Percentiles rank a stretch among this genome's conserved stretches.
phyloP scores from a whole-genome alignment of 2,888 invertebrate species.

The Cerceris ruficornis region DNA sequence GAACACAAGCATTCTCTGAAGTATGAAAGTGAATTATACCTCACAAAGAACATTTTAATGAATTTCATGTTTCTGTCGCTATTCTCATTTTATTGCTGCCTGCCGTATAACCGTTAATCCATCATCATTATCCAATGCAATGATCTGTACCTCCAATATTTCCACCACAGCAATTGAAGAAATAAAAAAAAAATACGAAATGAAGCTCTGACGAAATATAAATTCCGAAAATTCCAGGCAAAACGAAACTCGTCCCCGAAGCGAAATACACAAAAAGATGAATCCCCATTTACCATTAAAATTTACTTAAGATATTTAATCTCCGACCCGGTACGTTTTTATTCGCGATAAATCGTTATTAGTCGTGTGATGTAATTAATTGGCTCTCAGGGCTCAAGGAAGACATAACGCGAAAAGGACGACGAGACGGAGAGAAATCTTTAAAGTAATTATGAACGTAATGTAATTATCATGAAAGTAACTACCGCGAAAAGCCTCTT shows the following conservation, averaged over 20 bases:
- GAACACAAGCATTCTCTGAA: too few species aligned
- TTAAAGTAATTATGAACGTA: conserved; percentile 48
- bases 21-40: too few species aligned
- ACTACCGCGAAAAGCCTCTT: conserved; percentile 11
- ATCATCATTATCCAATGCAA: too few species aligned
- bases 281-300: neutral
- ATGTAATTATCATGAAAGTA: conserved; percentile 51
- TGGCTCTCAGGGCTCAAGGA: conserved; percentile 22
- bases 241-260: neutral
- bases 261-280: neutral
- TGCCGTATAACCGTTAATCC: too few species aligned
- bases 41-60: too few species aligned
- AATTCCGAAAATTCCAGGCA: neutral
- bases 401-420: neutral
- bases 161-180: too few species aligned
- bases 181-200: too few species aligned
- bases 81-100: too few species aligned
- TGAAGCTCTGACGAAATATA: too few species aligned
- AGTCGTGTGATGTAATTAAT: conserved; percentile 26
- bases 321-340: neutral
- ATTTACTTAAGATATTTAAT: conserved; percentile 8
- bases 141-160: too few species aligned
- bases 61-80: too few species aligned
- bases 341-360: neutral
- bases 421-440: conserved; percentile 40